phyloP scores from a whole-genome alignment of 2,888 invertebrate species.

The Hirtodrosophila duncani region DNA sequence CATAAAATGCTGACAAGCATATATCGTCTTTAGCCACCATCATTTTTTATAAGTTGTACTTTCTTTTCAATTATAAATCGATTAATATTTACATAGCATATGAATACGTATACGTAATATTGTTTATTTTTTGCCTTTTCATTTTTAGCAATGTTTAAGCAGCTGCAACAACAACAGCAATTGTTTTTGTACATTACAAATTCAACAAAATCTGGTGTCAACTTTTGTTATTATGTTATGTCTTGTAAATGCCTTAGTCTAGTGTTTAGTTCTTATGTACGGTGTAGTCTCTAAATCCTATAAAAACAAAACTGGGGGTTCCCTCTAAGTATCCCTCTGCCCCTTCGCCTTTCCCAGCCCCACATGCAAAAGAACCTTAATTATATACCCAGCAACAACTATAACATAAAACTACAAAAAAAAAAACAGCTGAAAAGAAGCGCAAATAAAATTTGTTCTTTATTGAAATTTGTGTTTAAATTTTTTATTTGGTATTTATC shows the following conservation, averaged over 20 bases:
- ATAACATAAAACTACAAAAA: not conserved
- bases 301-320: constrained; percentile 9
- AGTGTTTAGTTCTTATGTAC: constrained; percentile 68
- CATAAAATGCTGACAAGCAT: constrained; percentile 11
- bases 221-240: constrained; percentile 45
- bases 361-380: constrained; percentile 33
- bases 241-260: constrained; percentile 49
- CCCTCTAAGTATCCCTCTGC: not conserved
- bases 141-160: constrained; percentile 57
- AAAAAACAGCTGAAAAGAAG: constrained; percentile 26
- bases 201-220: too few relatives aligned
- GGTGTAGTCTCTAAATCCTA: constrained; percentile 59
- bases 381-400: constrained; percentile 24
- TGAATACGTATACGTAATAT: constrained; percentile 21
- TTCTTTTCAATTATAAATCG: constrained; percentile 47
- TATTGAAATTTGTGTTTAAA: constrained; percentile 22
- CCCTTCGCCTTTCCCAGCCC: not conserved
- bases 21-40: constrained; percentile 28
- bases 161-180: constrained; percentile 37
- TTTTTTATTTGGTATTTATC: constrained; percentile 3
- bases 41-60: too few relatives aligned
- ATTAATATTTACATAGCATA: constrained; percentile 20
- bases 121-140: constrained; percentile 41
- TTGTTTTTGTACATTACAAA: too few relatives aligned
- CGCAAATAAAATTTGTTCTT: constrained; percentile 41